Conservation (phyloP, 2,797 vertebrate genomes). For the Molossus alvarezi region DNA sequence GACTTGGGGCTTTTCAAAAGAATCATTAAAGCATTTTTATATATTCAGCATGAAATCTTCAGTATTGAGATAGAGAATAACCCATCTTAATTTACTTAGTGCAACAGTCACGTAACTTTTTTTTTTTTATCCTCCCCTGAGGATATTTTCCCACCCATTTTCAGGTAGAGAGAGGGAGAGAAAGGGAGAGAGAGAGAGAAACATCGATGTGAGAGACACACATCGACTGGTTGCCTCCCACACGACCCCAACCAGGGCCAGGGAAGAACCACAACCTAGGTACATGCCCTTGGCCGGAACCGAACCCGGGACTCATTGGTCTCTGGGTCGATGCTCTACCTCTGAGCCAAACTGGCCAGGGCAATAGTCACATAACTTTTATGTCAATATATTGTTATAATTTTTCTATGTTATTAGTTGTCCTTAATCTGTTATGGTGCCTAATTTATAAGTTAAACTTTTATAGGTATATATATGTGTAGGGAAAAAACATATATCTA, state of each 20-base stretch:
- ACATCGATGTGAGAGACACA: no score
- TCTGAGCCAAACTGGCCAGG: no score
- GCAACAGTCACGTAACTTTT: not conserved
- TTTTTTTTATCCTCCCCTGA: no score
- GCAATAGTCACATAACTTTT: not conserved
- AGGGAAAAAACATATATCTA: not conserved
- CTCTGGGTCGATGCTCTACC: no score
- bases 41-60: slow-evolving; percentile 43
- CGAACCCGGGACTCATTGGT: no score
- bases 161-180: no score
- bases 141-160: no score
- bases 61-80: slow-evolving; percentile 43
- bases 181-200: no score
- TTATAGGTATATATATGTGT: not conserved
- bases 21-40: slow-evolving; percentile 3
- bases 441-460: not conserved
- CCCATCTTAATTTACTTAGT: not conserved
- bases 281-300: no score
- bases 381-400: not conserved
- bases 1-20: slow-evolving; percentile 42
- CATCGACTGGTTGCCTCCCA: no score
- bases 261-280: no score
- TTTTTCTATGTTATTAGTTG: not conserved
- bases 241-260: no score
- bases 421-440: not conserved